Evolutionary conservation across 2,888 invertebrate species (phyloP), one percentile per base, ranked within the genome.

Genomic region (Drosophila meridiana): DNA sequence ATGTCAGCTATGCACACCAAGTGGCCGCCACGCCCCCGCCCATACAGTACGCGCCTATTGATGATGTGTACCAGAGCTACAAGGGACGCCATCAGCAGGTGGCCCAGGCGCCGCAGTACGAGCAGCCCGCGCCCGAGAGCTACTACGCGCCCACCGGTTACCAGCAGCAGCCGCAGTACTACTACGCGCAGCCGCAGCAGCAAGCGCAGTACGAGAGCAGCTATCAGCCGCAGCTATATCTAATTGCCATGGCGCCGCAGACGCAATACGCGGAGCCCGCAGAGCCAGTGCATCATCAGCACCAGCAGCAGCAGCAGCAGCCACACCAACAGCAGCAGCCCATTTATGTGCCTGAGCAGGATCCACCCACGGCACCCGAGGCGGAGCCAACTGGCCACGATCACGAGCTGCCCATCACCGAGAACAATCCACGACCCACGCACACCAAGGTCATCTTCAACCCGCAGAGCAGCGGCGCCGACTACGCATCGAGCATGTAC

Each of bases 361-460:
- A 89, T 36, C 43, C 80, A 7, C 73, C 83, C 0, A 40, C 76
- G 6, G 78, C 30, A 28, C 69, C 57, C 50, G 83, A 70, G 34
- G 82, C 73, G 9, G 63, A 50, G n/a, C 30, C 64, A 11, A 50
- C 60, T 7, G 70, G 61, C 11, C 63, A 62, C 4, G 71, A 67
- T 3, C 80, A 81, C 32, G 70, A 79, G 4, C 65, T 89, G 14
- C 87, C 89, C 40, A 85, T 91, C 2, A 89, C 85, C 3, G 93
- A 93, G 76, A 93, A 93, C 70, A 93, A 90, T 85, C 93, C 93
- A 1, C 88, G 92, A 3, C 62, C 83, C 57, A 92, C 92, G 0
- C 93, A 93, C 73, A 93, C 93, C 5, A 92, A 92, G 65, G 92
- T 93, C 11, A 78, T 91, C 56, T 93, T 93, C 70, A 92, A 91